These are phyloP conservation scores for Zaprionus capensis DNA, from an alignment of 1,140 invertebrate species.

Conservation along the genomic window DNA sequence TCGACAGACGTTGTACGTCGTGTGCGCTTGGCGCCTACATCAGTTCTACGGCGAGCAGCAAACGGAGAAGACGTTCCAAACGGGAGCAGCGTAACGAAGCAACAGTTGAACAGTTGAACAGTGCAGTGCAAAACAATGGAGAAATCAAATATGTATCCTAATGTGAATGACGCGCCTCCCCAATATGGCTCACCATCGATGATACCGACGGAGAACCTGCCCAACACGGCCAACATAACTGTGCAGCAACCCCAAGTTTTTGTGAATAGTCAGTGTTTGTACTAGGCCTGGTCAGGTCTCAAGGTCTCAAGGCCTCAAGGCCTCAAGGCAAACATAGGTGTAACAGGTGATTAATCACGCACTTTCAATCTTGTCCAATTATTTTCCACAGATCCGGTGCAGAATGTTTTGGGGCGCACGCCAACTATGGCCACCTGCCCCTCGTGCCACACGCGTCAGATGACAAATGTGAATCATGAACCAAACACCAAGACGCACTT, in stretches of 20 bases:
- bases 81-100: slow-evolving; percentile 1
- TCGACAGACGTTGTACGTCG: neutral
- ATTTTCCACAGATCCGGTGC: slow-evolving; percentile 1
- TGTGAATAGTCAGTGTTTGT: slow-evolving; percentile 28
- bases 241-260: slow-evolving; percentile 36
- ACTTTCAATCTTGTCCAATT: slow-evolving; percentile 1
- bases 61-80: slow-evolving; percentile 14
- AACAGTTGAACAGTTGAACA: neutral
- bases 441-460: slow-evolving; percentile 45
- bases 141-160: slow-evolving; percentile 40
- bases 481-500: slow-evolving; percentile 87
- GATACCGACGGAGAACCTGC: slow-evolving; percentile 23
- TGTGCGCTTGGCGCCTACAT: neutral
- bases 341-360: neutral
- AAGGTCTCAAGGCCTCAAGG: neutral
- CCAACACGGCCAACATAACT: neutral
- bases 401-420: slow-evolving; percentile 41
- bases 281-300: no score
- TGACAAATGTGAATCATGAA: slow-evolving; percentile 60
- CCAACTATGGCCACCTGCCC: slow-evolving; percentile 55
- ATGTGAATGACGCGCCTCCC: slow-evolving; percentile 16
- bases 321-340: neutral
- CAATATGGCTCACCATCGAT: slow-evolving; percentile 36
- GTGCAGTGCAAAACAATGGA: slow-evolving; percentile 22
- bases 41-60: slow-evolving; percentile 19